These are phyloP conservation scores for Chelmon rostratus DNA, from an alignment of 2,797 vertebrate genomes.

Conservation along the genomic window DNA sequence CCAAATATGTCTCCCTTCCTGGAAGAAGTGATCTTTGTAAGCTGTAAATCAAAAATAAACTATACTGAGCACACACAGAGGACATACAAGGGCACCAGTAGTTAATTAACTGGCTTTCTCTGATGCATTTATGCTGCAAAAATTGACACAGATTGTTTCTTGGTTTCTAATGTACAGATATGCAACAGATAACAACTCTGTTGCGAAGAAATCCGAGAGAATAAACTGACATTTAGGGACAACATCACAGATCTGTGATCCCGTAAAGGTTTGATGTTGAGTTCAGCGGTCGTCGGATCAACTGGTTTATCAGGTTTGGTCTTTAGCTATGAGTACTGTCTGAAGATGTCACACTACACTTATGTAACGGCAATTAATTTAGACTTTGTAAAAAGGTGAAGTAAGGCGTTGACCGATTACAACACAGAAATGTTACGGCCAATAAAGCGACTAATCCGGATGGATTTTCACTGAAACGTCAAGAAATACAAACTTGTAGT, in stretches of 20 bases:
- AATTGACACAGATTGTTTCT: not conserved
- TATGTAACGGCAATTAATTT: not conserved
- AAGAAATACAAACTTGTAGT: not conserved
- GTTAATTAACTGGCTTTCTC: not conserved
- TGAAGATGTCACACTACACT: not conserved
- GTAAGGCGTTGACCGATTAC: not conserved
- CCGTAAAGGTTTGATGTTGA: not conserved
- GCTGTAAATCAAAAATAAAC: not conserved
- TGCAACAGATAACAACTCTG: conserved; percentile 5
- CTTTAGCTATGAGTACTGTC: not conserved
- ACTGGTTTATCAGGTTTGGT: conserved; percentile 23
- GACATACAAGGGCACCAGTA: not conserved
- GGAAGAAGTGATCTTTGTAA: conserved; percentile 25
- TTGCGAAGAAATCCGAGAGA: not conserved
- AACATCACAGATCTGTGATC: not conserved
- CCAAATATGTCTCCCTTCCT: conserved; percentile 1
- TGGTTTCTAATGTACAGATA: too few relatives aligned
- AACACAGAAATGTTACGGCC: not conserved
- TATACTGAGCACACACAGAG: not conserved
- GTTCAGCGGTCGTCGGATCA: not conserved
- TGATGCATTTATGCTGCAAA: not conserved
- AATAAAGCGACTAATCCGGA: not conserved
- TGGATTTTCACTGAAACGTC: not conserved
- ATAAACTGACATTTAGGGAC: not conserved
- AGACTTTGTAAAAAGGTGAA: not conserved